Conservation (phyloP, 2,797 vertebrate genomes). For the Cuculus canorus region DNA sequence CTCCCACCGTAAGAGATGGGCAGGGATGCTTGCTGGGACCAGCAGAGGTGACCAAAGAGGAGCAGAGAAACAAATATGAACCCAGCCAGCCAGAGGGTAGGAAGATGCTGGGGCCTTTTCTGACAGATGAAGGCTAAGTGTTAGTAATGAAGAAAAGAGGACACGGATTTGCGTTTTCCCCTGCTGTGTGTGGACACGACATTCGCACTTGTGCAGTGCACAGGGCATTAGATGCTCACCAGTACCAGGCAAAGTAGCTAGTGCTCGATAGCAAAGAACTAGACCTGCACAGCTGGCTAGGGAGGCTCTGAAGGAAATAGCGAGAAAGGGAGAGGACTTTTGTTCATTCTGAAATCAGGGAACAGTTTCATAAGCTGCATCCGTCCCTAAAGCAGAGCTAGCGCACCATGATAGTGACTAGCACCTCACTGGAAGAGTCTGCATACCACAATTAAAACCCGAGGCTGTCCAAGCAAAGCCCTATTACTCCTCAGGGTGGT, state of each 20-base stretch:
- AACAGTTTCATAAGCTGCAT: background rate
- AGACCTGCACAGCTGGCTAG: background rate
- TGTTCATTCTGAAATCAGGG: background rate
- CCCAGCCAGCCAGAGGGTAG: background rate
- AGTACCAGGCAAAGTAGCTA: background rate
- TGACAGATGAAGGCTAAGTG: background rate
- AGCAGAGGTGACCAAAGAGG: background rate
- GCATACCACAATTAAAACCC: background rate
- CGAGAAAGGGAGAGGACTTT: background rate
- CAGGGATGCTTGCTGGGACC: background rate
- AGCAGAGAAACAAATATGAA: rapidly evolving
- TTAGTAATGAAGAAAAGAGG: background rate
- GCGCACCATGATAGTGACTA: rapidly evolving
- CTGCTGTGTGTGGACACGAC: background rate
- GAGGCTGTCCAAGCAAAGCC: background rate
- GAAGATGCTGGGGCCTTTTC: background rate
- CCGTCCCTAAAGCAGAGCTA: background rate
- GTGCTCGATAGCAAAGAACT: rapidly evolving
- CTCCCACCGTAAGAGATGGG: rapidly evolving
- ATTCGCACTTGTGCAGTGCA: rapidly evolving
- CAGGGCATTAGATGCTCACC: background rate
- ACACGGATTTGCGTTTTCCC: rapidly evolving
- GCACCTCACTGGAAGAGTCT: background rate
- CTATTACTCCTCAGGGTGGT: background rate
- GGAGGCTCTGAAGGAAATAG: background rate